These are phyloP conservation scores for Branchinecta lindahli DNA, from an alignment of 1,140 invertebrate genomes.

Conservation along the genomic window DNA sequence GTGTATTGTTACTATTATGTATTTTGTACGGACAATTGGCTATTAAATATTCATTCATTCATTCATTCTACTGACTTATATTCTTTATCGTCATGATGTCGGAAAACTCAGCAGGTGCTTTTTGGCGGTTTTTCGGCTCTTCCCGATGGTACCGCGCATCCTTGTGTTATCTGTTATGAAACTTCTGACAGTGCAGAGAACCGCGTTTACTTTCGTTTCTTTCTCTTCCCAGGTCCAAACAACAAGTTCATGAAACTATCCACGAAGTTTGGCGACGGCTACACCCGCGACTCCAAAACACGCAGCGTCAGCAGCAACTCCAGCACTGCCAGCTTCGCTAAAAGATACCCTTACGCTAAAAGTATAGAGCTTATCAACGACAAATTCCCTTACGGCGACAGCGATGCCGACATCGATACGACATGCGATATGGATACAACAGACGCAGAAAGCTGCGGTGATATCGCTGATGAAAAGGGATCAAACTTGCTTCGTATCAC, in stretches of 20 bases:
- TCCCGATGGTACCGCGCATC: too few relatives aligned
- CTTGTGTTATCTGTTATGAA: too few relatives aligned
- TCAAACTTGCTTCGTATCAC: neutral
- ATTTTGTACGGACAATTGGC: too few relatives aligned
- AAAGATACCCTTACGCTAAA: neutral
- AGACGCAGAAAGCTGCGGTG: neutral
- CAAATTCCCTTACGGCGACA: neutral
- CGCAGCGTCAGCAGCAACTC: neutral
- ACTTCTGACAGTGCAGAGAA: too few relatives aligned
- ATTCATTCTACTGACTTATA: too few relatives aligned
- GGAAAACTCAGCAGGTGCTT: too few relatives aligned
- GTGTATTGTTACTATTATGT: too few relatives aligned
- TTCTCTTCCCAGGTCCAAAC: neutral
- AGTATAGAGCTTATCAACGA: neutral
- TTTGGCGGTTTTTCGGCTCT: too few relatives aligned
- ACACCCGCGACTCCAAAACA: neutral
- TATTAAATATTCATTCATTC: too few relatives aligned
- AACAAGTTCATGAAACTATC: neutral
- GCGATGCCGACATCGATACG: constrained; percentile 2
- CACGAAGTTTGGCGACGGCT: constrained; percentile 2
- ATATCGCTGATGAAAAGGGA: neutral
- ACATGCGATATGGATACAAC: neutral
- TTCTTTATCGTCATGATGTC: too few relatives aligned
- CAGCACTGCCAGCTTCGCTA: neutral
- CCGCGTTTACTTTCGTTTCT: neutral